Conservation (phyloP, 2,797 vertebrate genomes). For the Channallabes apus region DNA sequence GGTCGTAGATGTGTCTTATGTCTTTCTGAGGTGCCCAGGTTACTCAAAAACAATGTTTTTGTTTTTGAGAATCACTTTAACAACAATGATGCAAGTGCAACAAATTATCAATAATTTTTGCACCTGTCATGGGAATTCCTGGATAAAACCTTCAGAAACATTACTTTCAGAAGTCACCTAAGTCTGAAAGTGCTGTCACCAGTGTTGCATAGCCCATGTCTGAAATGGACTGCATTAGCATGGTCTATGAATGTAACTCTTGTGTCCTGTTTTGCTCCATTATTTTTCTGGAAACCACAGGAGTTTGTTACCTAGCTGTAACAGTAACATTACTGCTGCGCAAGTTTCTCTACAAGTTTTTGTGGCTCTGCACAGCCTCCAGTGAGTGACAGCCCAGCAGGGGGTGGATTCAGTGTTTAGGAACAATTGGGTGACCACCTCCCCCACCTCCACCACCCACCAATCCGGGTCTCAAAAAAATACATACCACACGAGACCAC, state of each 20-base stretch:
- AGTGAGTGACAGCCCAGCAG: constrained; percentile 86
- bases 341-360: constrained; percentile 65
- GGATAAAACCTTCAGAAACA: too few species aligned
- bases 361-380: constrained; percentile 70
- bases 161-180: too few species aligned
- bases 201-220: too few species aligned
- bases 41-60: too few species aligned
- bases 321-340: constrained; percentile 45
- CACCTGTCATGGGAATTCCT: too few species aligned
- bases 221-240: background rate
- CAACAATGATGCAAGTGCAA: too few species aligned
- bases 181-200: too few species aligned
- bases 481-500: constrained; percentile 91
- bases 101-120: too few species aligned
- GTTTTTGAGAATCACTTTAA: too few species aligned
- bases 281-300: background rate
- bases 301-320: background rate
- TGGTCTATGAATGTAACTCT: background rate
- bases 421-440: constrained; percentile 85
- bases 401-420: constrained; percentile 80
- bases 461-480: constrained; percentile 36
- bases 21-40: too few species aligned
- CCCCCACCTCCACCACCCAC: constrained; percentile 62
- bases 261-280: background rate
- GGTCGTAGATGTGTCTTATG: too few species aligned